Conservation (phyloP, 2,888 invertebrate species). For the Cheilosia grossa region DNA sequence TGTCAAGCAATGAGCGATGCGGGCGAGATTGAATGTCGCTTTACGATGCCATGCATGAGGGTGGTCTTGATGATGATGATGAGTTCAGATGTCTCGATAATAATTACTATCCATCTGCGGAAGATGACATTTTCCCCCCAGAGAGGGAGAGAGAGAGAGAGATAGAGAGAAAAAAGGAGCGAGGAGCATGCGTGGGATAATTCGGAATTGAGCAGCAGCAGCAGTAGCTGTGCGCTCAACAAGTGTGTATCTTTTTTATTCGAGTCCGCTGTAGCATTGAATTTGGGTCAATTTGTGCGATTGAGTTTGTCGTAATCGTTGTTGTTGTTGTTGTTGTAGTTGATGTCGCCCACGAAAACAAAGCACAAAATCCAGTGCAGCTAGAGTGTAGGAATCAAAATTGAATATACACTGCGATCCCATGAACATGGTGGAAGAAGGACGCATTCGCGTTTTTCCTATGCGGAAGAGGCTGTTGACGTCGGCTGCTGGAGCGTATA, state of each 20-base stretch:
- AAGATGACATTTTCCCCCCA: background rate
- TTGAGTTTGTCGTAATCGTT: conserved; percentile 56
- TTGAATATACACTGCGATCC: conserved; percentile 1
- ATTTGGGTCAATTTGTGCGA: conserved; percentile 73
- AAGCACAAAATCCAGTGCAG: conserved; percentile 36
- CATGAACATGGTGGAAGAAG: background rate
- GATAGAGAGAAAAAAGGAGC: background rate
- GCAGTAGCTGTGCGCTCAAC: conserved; percentile 52
- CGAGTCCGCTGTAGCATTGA: conserved; percentile 40
- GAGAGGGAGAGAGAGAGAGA: background rate
- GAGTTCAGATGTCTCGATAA: conserved; percentile 50
- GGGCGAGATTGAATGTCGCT: conserved; percentile 41
- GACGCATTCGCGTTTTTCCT: conserved; percentile 25
- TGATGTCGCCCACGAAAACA: conserved; percentile 29
- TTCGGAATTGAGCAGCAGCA: conserved; percentile 21
- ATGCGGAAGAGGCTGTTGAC: conserved; percentile 43
- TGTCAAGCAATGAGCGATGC: conserved; percentile 7
- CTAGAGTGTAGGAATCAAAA: conserved; percentile 24
- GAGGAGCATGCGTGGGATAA: conserved; percentile 66
- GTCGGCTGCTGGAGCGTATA: conserved; percentile 13
- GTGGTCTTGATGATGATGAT: conserved; percentile 49
- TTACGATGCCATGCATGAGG: conserved; percentile 44
- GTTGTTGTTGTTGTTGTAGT: conserved; percentile 4
- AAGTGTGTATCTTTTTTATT: conserved; percentile 45
- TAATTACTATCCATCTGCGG: conserved; percentile 56